Evolutionary conservation across 2,113 vertebrate genomes (phyloP).

Genomic region (Melospiza georgiana): DNA sequence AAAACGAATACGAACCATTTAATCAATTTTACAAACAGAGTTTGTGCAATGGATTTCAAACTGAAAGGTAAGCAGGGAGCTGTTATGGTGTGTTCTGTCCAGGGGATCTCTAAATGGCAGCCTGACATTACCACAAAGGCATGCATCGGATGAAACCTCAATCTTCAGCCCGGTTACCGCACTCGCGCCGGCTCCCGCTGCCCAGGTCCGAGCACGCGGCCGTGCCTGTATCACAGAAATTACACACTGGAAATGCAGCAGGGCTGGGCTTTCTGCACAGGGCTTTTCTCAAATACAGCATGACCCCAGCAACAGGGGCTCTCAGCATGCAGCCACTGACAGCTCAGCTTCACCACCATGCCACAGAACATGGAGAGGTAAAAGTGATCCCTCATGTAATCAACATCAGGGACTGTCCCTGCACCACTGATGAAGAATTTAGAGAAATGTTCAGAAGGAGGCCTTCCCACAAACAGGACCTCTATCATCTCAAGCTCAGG

Average conservation of each 20-base stretch:
- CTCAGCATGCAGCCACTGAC: neutral
- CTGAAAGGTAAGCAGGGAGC: conserved; percentile 61
- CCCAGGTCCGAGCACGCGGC: neutral
- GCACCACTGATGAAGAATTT: neutral
- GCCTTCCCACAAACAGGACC: neutral
- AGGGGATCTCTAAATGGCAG: conserved; percentile 63
- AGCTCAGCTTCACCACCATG: conserved; percentile 21
- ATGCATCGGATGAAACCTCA: conserved; percentile 61
- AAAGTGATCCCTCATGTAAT: neutral
- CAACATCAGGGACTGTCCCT: neutral
- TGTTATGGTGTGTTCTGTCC: conserved; percentile 22
- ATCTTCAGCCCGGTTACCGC: conserved; percentile 46
- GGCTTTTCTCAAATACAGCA: neutral
- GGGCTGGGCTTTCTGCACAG: neutral
- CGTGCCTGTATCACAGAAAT: neutral
- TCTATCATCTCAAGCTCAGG: neutral
- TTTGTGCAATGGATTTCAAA: conserved; percentile 48
- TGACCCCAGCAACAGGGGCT: neutral
- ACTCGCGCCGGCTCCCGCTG: neutral
- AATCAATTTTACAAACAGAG: conserved; percentile 15
- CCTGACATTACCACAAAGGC: conserved; percentile 57
- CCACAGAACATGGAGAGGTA: neutral
- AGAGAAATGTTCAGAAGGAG: neutral
- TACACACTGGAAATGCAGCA: neutral
- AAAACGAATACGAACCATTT: neutral